Conservation (phyloP, 37 sponge, comb jelly and placozoan genomes). For the Cladorhizidae sp. region DNA sequence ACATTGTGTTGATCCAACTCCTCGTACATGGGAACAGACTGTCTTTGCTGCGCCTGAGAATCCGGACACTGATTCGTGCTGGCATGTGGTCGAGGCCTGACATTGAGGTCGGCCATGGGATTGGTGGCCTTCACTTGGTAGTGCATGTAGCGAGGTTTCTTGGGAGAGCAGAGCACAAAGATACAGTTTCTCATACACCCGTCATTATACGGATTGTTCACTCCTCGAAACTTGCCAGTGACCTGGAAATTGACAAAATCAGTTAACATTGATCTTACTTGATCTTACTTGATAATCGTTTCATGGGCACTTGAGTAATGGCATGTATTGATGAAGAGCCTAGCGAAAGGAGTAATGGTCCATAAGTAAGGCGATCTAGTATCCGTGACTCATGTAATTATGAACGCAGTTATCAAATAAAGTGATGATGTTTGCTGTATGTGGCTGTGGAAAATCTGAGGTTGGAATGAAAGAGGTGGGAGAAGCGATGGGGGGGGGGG, state of each 20-base stretch:
- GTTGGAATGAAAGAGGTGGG: neutral
- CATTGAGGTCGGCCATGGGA: neutral
- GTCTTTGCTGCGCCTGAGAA: too few relatives aligned
- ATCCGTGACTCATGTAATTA: too few relatives aligned
- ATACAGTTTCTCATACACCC: slow-evolving; percentile 78
- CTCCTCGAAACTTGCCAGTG: slow-evolving; percentile 84
- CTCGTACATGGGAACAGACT: neutral
- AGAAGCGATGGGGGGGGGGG: neutral
- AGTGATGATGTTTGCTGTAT: too few relatives aligned
- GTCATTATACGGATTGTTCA: slow-evolving; percentile 79
- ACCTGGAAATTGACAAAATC: slow-evolving; percentile 51
- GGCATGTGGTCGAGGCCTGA: neutral
- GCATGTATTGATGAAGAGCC: too few relatives aligned
- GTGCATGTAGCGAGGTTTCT: slow-evolving; percentile 82
- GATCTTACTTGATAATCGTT: too few relatives aligned
- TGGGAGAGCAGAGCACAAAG: slow-evolving; percentile 68
- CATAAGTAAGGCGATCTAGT: too few relatives aligned
- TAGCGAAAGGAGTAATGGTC: too few relatives aligned
- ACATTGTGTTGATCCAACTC: neutral
- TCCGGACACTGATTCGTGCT: too few relatives aligned
- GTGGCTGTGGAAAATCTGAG: too few relatives aligned
- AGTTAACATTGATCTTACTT: too few relatives aligned
- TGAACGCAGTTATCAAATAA: too few relatives aligned
- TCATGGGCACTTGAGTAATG: too few relatives aligned
- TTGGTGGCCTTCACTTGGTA: slow-evolving; percentile 54